These are phyloP conservation scores for Sebastes alutus DNA, from an alignment of 2,797 vertebrate genomes.

Conservation along the genomic window DNA sequence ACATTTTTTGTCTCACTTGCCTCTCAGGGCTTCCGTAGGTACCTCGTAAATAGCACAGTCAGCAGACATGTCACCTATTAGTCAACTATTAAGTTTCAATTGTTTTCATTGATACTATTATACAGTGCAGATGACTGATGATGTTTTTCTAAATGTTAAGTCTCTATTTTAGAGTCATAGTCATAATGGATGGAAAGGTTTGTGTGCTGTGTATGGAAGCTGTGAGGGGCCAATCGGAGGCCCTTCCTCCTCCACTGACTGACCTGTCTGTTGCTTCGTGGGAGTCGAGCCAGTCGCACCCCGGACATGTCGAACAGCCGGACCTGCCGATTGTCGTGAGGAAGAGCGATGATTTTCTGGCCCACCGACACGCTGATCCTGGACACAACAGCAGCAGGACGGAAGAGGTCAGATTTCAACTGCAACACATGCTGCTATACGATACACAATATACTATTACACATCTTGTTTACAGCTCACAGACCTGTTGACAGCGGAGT, in stretches of 20 bases:
- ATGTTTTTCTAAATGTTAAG: background rate
- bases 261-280: conserved; percentile 94
- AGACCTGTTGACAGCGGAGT: conserved; percentile 97
- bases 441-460: too few species aligned
- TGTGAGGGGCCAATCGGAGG: background rate
- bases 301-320: conserved; percentile 94
- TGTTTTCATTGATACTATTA: background rate
- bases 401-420: background rate
- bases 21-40: too few species aligned
- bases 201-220: background rate
- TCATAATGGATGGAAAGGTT: background rate
- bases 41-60: too few species aligned
- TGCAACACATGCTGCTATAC: too few species aligned
- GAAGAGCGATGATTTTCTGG: conserved; percentile 94
- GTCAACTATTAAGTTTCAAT: background rate
- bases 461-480: background rate
- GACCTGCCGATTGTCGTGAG: conserved; percentile 97
- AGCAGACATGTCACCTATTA: too few species aligned
- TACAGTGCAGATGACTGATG: background rate
- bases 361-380: conserved; percentile 94
- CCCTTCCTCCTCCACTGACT: background rate
- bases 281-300: conserved; percentile 91
- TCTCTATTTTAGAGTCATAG: too few species aligned
- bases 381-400: background rate
- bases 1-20: too few species aligned